Conservation (phyloP, 2,888 invertebrate species). For the Odontocolon sp. region DNA sequence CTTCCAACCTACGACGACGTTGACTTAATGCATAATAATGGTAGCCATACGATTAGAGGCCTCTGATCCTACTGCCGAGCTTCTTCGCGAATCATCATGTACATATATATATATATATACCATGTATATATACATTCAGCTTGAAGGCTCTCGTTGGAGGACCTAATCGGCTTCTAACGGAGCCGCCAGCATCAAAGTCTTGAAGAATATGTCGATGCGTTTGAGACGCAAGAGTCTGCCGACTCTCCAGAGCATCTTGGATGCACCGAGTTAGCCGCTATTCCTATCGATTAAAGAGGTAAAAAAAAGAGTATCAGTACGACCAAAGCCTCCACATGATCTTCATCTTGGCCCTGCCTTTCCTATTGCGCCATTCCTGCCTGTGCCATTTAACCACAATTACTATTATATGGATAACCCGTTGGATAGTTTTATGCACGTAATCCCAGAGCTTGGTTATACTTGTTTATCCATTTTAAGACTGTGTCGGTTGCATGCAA, state of each 20-base stretch:
- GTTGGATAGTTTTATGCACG: constrained; percentile 14
- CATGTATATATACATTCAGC: constrained; percentile 21
- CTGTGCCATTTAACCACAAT: constrained; percentile 33
- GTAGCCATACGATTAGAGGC: constrained; percentile 44
- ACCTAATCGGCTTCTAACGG: constrained; percentile 51
- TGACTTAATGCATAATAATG: constrained; percentile 54
- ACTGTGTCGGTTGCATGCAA: constrained; percentile 51
- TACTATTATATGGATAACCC: constrained; percentile 53
- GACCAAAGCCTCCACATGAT: constrained; percentile 24
- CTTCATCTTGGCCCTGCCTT: constrained; percentile 7
- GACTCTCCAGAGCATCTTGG: not conserved
- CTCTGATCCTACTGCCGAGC: constrained; percentile 9
- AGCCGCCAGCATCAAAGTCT: constrained; percentile 28
- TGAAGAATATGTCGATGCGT: constrained; percentile 1
- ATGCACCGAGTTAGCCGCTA: not conserved
- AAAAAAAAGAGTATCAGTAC: not conserved
- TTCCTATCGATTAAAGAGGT: not conserved
- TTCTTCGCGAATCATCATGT: constrained; percentile 43
- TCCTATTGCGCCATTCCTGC: not conserved
- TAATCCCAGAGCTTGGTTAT: constrained; percentile 9
- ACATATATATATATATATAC: constrained; percentile 23
- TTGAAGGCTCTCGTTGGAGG: constrained; percentile 33
- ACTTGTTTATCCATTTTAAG: constrained; percentile 38
- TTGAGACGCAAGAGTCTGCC: constrained; percentile 16
- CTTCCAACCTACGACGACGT: constrained; percentile 23